phyloP scores from a whole-genome alignment of 2,113 vertebrate species.

The Sterrhoptilus dennistouni region DNA sequence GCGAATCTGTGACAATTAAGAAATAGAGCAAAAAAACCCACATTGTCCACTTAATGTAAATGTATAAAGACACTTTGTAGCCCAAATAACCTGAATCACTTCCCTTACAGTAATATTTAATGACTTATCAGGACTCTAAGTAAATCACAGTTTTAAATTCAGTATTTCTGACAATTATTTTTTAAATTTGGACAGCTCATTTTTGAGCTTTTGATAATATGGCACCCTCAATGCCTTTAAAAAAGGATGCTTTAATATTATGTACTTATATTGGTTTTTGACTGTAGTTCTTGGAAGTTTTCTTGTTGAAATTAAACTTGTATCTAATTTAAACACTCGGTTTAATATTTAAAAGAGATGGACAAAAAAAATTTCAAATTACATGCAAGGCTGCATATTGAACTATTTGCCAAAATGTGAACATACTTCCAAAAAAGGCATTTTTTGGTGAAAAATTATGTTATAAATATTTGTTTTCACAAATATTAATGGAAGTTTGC shows the following conservation, averaged over 20 bases:
- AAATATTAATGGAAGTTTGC: neutral
- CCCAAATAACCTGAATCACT: neutral
- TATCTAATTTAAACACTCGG: neutral
- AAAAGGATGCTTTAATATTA: neutral
- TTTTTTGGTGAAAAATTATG: neutral
- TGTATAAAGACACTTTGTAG: neutral
- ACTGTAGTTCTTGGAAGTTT: neutral
- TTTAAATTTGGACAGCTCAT: neutral
- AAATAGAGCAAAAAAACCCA: neutral
- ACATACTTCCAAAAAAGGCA: accelerated
- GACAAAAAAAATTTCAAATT: neutral
- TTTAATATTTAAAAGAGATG: neutral
- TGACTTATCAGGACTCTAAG: neutral
- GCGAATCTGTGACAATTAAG: neutral
- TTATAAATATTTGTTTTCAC: neutral
- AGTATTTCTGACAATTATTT: neutral
- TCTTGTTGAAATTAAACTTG: neutral
- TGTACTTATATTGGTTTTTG: neutral
- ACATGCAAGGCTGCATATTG: neutral
- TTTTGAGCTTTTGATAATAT: neutral
- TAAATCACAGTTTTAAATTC: neutral
- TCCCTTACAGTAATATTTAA: neutral
- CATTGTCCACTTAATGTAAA: neutral
- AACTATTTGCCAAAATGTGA: neutral
- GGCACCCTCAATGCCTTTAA: neutral